Conservation (phyloP, 1,140 invertebrate species). For the Episyrphus balteatus region DNA sequence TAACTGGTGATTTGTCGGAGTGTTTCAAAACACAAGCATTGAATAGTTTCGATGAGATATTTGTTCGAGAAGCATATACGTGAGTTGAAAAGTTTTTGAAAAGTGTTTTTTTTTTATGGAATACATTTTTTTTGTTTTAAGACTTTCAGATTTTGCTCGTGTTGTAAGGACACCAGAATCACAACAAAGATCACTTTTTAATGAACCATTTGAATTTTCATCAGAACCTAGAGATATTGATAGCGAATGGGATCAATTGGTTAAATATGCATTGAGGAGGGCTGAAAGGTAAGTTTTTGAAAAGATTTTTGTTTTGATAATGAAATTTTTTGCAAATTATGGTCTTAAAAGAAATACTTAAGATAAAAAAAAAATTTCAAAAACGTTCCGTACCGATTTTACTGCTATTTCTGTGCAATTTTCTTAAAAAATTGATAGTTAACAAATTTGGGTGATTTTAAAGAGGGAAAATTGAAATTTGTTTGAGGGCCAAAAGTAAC, state of each 20-base stretch:
- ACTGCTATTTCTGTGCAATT: no score
- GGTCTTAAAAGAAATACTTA: no score
- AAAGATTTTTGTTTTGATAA: no score
- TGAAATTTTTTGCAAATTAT: no score
- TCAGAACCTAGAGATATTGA: constrained; percentile 54
- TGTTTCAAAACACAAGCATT: constrained; percentile 69
- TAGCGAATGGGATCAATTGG: constrained; percentile 63
- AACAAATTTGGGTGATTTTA: no score
- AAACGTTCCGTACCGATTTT: no score
- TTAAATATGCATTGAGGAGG: constrained; percentile 60
- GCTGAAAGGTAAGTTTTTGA: constrained; percentile 46
- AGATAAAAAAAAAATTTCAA: no score
- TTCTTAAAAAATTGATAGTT: no score
- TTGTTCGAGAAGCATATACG: constrained; percentile 49
- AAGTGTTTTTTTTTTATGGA: neutral
- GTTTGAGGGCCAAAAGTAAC: no score
- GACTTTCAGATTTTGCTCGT: constrained; percentile 56
- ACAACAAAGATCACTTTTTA: constrained; percentile 48
- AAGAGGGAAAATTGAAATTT: no score
- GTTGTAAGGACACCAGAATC: constrained; percentile 52
- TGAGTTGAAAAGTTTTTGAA: constrained; percentile 19
- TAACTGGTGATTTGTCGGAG: constrained; percentile 63
- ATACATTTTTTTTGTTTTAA: constrained; percentile 15
- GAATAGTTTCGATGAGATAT: constrained; percentile 62
- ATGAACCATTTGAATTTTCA: constrained; percentile 57